Base-by-base conservation (phyloP, 2,113 vertebrate genomes). In the Cyphomyrus plagiostoma region DNA sequence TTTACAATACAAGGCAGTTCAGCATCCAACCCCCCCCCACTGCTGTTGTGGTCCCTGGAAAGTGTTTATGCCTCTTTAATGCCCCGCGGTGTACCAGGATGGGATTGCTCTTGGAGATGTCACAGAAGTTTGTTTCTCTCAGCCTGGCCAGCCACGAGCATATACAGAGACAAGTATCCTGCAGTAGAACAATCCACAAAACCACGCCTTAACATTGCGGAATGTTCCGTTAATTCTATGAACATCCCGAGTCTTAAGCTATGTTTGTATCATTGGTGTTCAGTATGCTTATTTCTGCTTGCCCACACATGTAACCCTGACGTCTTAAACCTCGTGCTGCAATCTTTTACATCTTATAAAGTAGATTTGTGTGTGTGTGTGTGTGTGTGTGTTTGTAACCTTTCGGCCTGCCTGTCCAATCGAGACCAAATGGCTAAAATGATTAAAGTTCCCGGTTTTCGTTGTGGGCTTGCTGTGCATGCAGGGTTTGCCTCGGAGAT, bases 391-490 rank as follows among this genome's bases (percentile, higher is more conserved):
- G 53, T 23, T 19, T 56, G 53, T 21, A 87, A 90, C 84, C 45
- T 91, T 89, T 88, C 17, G 82, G 89, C 89, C 53, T 46, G 86
- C 83, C 77, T 50, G 66, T 90, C 82, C 70, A 74, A 35, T 26
- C 74, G 62, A 90, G 89, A 52, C 56, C 85, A 85, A 87, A 42
- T 56, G 30, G 48, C 89, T 35, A 39, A 39, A 86, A n/a, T 83
- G 87, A 90, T 89, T 92, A 42, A 89, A 88, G 7, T n/a, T 6
- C 80, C n/a, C 62, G 58, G 39, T 23, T 52, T 87, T 50, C 39
- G 13, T n/a, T 8, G 45, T 42, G 74, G 58, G 84, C 48, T n/a
- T 66, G 83, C 77, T 15, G 82, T 13, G 42, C 52, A 23, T 8
- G 30, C 56, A 70, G 52, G 84, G 56, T 86, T 53, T 88, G n/a